Evolutionary conservation across 1,140 invertebrate species (phyloP).

Genomic region (Meloidogyne exigua): DNA sequence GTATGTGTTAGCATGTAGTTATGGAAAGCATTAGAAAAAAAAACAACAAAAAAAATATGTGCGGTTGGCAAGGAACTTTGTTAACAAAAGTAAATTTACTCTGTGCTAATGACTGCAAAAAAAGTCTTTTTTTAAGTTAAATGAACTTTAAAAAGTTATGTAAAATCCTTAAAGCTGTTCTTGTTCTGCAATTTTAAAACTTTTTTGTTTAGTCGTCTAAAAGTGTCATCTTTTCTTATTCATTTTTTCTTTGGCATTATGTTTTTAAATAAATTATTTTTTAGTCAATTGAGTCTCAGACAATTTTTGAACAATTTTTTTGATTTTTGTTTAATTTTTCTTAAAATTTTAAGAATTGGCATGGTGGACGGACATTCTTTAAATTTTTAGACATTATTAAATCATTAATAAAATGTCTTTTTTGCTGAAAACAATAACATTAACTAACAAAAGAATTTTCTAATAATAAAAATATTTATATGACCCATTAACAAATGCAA

Average conservation of each 20-base stretch:
- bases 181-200: neutral
- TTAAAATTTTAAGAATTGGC: no score
- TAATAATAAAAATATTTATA: no score
- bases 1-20: neutral
- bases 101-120: neutral
- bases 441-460: no score
- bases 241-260: neutral
- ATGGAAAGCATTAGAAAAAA: neutral
- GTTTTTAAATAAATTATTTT: neutral
- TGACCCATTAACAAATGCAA: neutral
- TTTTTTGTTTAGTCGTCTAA: no score
- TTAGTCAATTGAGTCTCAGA: neutral
- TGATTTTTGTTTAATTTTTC: no score
- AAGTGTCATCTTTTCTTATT: no score
- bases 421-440: no score
- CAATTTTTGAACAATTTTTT: no score
- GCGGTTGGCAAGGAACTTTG: constrained; percentile 2
- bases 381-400: no score
- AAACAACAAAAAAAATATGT: no score
- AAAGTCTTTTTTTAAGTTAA: neutral
- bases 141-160: neutral
- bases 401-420: no score
- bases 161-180: neutral
- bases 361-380: no score
- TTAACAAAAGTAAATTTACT: neutral